A percentile compares a stretch with the other conserved stretches of the same genome.
Evolutionary conservation across 2,888 invertebrate genomes (phyloP).

Genomic region (Caenorhabditis sp.): DNA sequence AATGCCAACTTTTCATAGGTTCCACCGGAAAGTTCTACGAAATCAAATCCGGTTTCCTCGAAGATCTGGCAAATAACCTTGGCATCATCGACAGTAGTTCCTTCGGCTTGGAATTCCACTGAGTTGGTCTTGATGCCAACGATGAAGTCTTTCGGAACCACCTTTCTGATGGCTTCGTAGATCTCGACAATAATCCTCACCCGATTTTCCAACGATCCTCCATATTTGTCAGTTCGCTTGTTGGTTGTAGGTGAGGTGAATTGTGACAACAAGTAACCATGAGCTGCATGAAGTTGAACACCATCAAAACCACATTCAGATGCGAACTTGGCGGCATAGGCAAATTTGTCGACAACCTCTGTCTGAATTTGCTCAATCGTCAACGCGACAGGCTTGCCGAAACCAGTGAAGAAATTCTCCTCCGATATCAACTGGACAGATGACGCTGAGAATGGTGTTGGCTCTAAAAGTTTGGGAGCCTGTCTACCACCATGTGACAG

Average conservation of each 20-base stretch:
- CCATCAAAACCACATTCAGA: constrained; percentile 55
- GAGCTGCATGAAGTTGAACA: constrained; percentile 54
- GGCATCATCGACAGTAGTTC: constrained; percentile 54
- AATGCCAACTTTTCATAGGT: constrained; percentile 50
- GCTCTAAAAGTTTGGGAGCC: constrained; percentile 45
- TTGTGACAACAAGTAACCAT: constrained; percentile 57
- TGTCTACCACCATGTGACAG: constrained; percentile 53
- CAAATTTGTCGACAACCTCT: constrained; percentile 50
- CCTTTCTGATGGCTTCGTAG: constrained; percentile 29
- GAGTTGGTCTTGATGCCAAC: constrained; percentile 64
- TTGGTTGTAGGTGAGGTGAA: constrained; percentile 56
- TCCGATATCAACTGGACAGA: constrained; percentile 39
- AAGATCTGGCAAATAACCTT: constrained; percentile 40
- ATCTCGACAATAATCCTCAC: constrained; percentile 32
- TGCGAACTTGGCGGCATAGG: constrained; percentile 38
- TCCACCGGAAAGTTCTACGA: constrained; percentile 61
- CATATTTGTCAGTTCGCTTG: constrained; percentile 50
- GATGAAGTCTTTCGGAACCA: constrained; percentile 52
- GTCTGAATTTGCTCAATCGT: constrained; percentile 53
- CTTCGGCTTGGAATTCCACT: constrained; percentile 60
- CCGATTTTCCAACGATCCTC: constrained; percentile 47
- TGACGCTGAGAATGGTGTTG: constrained; percentile 52
- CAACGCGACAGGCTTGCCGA: constrained; percentile 52
- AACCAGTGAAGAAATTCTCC: constrained; percentile 13
- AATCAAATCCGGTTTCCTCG: constrained; percentile 49